Conservation (phyloP, 2,888 invertebrate genomes). For the Stenotaenia linearis region DNA sequence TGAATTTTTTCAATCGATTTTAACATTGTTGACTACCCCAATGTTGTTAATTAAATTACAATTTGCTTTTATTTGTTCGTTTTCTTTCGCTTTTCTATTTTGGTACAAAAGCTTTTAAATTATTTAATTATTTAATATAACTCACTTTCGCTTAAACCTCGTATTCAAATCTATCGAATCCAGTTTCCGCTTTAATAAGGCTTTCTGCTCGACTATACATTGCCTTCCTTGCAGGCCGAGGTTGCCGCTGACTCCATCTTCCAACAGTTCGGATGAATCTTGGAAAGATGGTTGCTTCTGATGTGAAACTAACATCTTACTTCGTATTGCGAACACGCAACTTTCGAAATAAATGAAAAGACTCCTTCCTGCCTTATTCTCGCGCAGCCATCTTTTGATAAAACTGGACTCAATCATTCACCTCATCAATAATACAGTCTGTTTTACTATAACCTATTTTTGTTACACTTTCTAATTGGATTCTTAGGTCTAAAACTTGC, state of each 20-base stretch:
- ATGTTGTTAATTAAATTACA: background rate
- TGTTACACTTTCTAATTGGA: background rate
- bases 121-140: too few species aligned
- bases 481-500: too few species aligned
- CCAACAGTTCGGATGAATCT: constrained; percentile 33
- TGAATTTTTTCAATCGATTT: background rate
- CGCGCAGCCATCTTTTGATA: constrained; percentile 8
- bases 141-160: too few species aligned
- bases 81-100: background rate
- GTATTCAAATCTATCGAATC: too few species aligned
- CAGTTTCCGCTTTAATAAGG: too few species aligned
- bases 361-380: constrained; percentile 9
- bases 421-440: background rate
- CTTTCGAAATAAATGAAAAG: too few species aligned
- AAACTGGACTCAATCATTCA: background rate
- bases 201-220: background rate
- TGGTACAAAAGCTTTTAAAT: too few species aligned
- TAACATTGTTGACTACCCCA: background rate
- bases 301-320: constrained; percentile 3
- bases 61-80: background rate
- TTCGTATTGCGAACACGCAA: background rate
- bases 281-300: constrained; percentile 36
- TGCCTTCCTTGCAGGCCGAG: background rate
- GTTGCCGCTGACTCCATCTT: background rate
- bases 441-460: background rate